Conservation (phyloP, 2,113 vertebrate genomes). For the Rhinoptilus africanus region DNA sequence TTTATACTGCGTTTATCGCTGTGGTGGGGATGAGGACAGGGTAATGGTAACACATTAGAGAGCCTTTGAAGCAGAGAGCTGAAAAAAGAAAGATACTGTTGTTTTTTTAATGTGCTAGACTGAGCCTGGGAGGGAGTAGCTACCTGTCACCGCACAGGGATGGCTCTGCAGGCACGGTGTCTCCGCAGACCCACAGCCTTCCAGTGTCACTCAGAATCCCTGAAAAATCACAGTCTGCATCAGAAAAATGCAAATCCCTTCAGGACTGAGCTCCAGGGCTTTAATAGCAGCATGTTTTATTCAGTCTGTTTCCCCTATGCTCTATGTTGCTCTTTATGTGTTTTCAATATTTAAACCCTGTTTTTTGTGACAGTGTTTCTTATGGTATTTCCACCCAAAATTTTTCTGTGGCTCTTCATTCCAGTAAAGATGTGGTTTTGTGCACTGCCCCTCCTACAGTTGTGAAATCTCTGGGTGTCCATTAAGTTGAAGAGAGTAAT, state of each 20-base stretch:
- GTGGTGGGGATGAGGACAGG: slow-evolving; percentile 16
- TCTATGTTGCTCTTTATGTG: neutral
- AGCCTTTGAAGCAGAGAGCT: slow-evolving; percentile 18
- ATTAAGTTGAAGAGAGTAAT: neutral
- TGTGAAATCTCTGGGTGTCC: neutral
- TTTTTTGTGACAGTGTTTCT: neutral
- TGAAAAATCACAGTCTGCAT: neutral
- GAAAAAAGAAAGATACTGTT: slow-evolving; percentile 32
- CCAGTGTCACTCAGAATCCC: neutral
- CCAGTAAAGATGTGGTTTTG: neutral
- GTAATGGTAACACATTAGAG: neutral
- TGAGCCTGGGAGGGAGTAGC: slow-evolving; percentile 29
- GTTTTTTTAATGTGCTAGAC: slow-evolving; percentile 38
- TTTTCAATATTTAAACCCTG: slow-evolving; percentile 36
- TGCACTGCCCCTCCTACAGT: neutral
- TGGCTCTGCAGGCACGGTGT: neutral
- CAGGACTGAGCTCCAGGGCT: neutral
- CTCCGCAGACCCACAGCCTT: neutral
- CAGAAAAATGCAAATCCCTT: neutral
- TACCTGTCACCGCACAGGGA: slow-evolving; percentile 16
- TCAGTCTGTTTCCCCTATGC: slow-evolving; percentile 1
- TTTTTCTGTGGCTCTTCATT: neutral
- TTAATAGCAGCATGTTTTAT: slow-evolving; percentile 12
- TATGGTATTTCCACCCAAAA: neutral
- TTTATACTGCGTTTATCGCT: slow-evolving; percentile 43